These are phyloP conservation scores for Poecilia wingei DNA, from an alignment of 2,797 vertebrate species.

Conservation along the genomic window DNA sequence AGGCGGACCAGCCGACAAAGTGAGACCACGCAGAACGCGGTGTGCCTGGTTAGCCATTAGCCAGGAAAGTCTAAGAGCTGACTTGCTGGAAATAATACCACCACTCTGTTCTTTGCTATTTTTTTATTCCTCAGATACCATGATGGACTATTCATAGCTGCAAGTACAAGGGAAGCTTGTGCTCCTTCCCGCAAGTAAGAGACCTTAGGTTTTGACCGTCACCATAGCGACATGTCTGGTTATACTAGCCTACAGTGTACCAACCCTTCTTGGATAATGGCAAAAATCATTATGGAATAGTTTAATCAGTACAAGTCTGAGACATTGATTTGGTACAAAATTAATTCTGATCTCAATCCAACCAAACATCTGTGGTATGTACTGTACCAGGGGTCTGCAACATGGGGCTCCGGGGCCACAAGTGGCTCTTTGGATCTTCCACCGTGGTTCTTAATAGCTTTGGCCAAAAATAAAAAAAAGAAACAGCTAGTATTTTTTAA, in stretches of 20 bases:
- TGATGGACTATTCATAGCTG: background rate
- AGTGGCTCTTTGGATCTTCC: too few species aligned
- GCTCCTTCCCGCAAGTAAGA: background rate
- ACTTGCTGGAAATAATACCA: background rate
- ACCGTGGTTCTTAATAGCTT: too few species aligned
- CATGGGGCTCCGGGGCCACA: too few species aligned
- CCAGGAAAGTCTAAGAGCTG: background rate
- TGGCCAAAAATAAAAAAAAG: too few species aligned
- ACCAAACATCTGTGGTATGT: background rate
- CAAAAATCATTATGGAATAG: background rate
- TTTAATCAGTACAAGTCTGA: background rate
- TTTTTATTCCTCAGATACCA: background rate
- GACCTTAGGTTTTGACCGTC: background rate
- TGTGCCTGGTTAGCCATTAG: background rate
- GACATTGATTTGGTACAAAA: background rate
- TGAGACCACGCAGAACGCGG: background rate
- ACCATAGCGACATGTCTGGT: background rate
- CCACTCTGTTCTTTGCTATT: background rate
- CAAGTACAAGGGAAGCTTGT: background rate
- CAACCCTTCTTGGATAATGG: background rate
- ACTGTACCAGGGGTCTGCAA: background rate
- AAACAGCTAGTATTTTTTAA: too few species aligned
- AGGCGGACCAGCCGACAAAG: background rate
- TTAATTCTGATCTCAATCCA: background rate
- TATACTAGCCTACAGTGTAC: background rate